Base-by-base conservation (phyloP, 2,888 invertebrate species). In the Acrocera orbiculus region DNA sequence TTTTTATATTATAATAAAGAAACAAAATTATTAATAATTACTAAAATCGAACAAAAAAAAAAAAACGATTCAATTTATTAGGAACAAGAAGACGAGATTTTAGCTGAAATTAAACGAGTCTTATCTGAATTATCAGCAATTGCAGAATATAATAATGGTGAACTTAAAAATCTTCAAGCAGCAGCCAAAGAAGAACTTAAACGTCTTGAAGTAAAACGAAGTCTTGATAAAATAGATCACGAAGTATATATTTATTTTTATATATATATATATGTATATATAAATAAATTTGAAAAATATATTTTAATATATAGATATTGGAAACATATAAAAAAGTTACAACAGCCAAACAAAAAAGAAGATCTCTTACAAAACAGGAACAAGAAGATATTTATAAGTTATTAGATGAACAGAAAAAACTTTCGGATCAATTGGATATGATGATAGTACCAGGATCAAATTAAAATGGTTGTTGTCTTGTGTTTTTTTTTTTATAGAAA, bases 271-370 rank as follows among this genome's bases (percentile, higher is more conserved):
- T n/a, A n/a, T n/a, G n/a, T n/a, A 30, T 19, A 17, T 4, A 20
- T n/a, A 11, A 25, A n/a, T 19, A 4, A 27, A 9, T 37, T 40
- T 42, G n/a, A n/a, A n/a, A n/a, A n/a, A n/a, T 11, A 10, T 34
- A 23, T 32, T 34, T 34, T 27, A 36, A 34, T 38, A 47, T 51
- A 19, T 33, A 58, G 59, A 73, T 78, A 38, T 71, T 86, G 53
- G 89, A 89, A 52, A 73, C 80, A 46, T 89, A 87, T 51, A 79
- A 85, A 47, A 80, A 79, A 51, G 72, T 87, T 48, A 66, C 77
- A 38, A 63, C 73, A 19, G 73, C 79, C 2, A 80, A 86, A 46
- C 77, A 81, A 51, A 86, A 86, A 56, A 81, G 85, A 52, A 69
- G 79, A 42, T 72, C 76, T 6, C 67, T 82, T 4, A 74, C 76